Percentiles rank a stretch among this genome's conserved stretches.
Conservation (phyloP, 2,797 vertebrate species). For the Pipistrellus pipistrellus region DNA sequence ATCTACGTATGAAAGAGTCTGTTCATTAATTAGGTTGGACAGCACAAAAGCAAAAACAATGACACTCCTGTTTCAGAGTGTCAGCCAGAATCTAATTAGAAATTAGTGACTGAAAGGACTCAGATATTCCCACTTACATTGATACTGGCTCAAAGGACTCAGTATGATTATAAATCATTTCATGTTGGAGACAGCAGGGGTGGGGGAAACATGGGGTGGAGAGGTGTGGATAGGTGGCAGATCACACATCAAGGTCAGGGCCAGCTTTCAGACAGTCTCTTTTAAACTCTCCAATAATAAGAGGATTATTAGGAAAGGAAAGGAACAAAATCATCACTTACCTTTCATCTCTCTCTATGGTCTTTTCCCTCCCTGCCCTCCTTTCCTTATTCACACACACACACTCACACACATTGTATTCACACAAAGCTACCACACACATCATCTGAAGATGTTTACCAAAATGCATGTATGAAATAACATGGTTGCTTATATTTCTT, state of each 20-base stretch:
- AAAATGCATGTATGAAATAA: not conserved
- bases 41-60: constrained; percentile 84
- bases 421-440: not conserved
- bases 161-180: constrained; percentile 63
- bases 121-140: constrained; percentile 63
- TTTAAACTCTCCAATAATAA: not conserved
- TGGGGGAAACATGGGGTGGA: not conserved
- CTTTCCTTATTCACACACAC: not conserved
- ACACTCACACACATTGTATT: not conserved
- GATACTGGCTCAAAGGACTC: constrained; percentile 31
- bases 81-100: constrained; percentile 83
- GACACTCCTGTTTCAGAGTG: constrained; percentile 69
- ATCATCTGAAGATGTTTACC: not conserved
- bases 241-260: not conserved
- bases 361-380: not conserved
- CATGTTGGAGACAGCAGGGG: not conserved
- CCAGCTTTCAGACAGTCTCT: not conserved
- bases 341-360: not conserved
- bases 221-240: not conserved
- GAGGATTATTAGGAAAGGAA: not conserved
- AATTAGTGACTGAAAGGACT: constrained; percentile 81
- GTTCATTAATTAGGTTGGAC: constrained; percentile 86
- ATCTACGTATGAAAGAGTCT: constrained; percentile 84
- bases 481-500: not conserved
- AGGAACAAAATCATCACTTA: not conserved